Evolutionary conservation across 2,888 invertebrate genomes (phyloP).

Genomic region (Lasioglossum zephyrum): DNA sequence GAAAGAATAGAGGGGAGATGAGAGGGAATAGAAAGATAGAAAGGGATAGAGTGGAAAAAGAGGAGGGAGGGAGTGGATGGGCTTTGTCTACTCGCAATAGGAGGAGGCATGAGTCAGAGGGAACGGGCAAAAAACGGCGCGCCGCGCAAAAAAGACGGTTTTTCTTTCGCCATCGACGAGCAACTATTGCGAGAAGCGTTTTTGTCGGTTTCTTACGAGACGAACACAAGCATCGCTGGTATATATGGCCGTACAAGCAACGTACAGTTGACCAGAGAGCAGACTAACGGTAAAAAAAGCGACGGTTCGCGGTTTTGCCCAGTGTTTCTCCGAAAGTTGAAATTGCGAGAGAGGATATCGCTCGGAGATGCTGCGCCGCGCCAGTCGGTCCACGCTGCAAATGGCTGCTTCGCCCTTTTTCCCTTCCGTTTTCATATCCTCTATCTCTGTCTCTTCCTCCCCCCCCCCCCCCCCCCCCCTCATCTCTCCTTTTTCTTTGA

Average conservation of each 20-base stretch:
- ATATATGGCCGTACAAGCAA: conserved; percentile 53
- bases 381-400: conserved; percentile 50
- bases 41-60: not conserved
- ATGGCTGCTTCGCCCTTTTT: conserved; percentile 22
- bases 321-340: conserved; percentile 78
- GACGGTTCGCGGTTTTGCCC: conserved; percentile 73
- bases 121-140: conserved; percentile 69
- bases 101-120: conserved; percentile 76
- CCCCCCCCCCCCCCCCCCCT: not conserved
- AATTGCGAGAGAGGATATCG: conserved; percentile 75
- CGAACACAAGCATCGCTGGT: conserved; percentile 56
- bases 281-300: conserved; percentile 71
- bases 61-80: conserved; percentile 18
- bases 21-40: not conserved
- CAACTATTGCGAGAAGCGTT: conserved; percentile 80
- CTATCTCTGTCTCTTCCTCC: not conserved
- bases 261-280: conserved; percentile 57
- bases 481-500: conserved; percentile 13
- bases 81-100: conserved; percentile 72
- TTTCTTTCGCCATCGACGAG: conserved; percentile 79
- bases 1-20: not conserved
- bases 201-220: conserved; percentile 78
- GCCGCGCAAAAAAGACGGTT: conserved; percentile 78
- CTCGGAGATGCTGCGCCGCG: conserved; percentile 48
- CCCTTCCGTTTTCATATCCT: conserved; percentile 7